Evolutionary conservation across 2,888 invertebrate species (phyloP).

Genomic region (Dascillus cervinus): DNA sequence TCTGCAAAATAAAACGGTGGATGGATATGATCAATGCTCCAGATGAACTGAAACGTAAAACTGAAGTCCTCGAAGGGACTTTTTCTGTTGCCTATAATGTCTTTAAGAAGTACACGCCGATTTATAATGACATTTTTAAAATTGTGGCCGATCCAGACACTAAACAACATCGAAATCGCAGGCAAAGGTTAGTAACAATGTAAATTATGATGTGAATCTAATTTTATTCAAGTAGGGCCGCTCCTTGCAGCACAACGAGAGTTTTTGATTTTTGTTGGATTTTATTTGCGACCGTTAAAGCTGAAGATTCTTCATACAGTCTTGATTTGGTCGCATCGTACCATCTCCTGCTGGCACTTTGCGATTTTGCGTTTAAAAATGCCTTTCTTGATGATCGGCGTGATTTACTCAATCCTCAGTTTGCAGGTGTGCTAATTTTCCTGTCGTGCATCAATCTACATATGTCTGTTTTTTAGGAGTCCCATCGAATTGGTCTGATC

Average conservation of each 20-base stretch:
- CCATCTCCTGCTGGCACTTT: constrained; percentile 82
- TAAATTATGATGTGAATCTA: neutral
- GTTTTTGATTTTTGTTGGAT: constrained; percentile 94
- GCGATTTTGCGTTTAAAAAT: constrained; percentile 86
- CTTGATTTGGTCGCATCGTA: constrained; percentile 93
- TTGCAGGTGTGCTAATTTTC: constrained; percentile 53
- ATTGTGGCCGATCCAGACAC: constrained; percentile 52
- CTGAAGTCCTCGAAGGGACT: constrained; percentile 78
- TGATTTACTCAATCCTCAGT: constrained; percentile 79
- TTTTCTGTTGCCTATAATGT: constrained; percentile 92
- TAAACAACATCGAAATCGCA: constrained; percentile 52
- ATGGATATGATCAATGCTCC: constrained; percentile 88
- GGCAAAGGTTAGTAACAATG: constrained; percentile 47
- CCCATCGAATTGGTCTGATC: constrained; percentile 58
- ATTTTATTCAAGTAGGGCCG: constrained; percentile 51
- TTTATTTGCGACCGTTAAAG: constrained; percentile 82
- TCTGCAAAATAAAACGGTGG: constrained; percentile 92
- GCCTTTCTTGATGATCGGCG: constrained; percentile 70
- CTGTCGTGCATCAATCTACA: neutral
- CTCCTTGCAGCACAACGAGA: constrained; percentile 73
- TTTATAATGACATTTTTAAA: constrained; percentile 80
- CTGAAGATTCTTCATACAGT: constrained; percentile 75
- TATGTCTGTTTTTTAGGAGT: constrained; percentile 48
- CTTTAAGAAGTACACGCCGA: constrained; percentile 84
- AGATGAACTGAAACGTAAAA: constrained; percentile 71